Conservation (phyloP, 2,797 vertebrate species). For the Alectoris magna region DNA sequence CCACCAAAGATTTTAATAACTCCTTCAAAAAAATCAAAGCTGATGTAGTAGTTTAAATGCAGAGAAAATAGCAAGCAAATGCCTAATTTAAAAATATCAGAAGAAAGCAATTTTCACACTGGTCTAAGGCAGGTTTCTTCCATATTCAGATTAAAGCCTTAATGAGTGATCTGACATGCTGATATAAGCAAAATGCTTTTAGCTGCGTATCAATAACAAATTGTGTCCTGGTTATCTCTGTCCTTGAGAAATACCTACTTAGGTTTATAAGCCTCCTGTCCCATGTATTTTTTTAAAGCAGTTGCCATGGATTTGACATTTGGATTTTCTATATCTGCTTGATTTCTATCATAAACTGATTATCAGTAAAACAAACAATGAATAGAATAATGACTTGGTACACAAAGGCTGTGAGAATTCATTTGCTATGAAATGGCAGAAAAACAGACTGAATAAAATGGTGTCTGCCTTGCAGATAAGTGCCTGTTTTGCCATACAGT, state of each 20-base stretch:
- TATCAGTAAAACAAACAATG: background rate
- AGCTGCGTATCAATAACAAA: background rate
- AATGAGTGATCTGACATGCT: background rate
- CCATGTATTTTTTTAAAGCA: background rate
- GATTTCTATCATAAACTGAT: background rate
- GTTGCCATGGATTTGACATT: background rate
- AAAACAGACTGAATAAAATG: background rate
- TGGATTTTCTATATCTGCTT: background rate
- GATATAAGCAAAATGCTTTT: background rate
- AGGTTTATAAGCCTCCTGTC: background rate
- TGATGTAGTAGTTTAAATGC: background rate
- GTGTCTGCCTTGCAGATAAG: background rate
- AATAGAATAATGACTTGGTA: background rate
- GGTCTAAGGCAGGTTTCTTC: background rate
- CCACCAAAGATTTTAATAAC: background rate
- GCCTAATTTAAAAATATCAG: background rate
- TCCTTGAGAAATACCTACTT: background rate
- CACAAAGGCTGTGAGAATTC: background rate
- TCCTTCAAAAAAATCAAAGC: background rate
- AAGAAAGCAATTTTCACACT: background rate
- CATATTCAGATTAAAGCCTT: background rate
- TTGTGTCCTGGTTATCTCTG: background rate
- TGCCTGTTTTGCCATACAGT: background rate
- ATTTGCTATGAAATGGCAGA: background rate
- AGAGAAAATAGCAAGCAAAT: background rate